Conservation (phyloP, 1,140 invertebrate species). For the Drosophila nikananu region DNA sequence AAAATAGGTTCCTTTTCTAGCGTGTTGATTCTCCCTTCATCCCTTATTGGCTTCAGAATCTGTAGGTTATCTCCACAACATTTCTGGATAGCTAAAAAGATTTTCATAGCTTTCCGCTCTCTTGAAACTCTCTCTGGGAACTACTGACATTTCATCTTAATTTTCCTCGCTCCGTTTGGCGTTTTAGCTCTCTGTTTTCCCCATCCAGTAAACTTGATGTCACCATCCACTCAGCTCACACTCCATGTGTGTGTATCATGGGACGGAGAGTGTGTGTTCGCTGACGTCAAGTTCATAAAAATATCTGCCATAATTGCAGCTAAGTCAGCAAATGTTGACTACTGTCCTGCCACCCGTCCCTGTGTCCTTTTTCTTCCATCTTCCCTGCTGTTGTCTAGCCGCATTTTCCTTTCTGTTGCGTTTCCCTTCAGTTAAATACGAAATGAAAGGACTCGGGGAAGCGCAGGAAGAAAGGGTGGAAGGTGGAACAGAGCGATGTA, state of each 20-base stretch:
- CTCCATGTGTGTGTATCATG: slow-evolving; percentile 15
- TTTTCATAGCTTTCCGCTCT: not conserved
- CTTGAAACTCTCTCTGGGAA: not conserved
- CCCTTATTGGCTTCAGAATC: not conserved
- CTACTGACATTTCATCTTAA: slow-evolving; percentile 27
- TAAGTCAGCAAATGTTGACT: slow-evolving; percentile 66
- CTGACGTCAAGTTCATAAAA: slow-evolving; percentile 71
- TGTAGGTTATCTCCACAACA: too few species aligned
- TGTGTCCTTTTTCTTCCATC: not conserved
- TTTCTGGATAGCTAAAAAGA: not conserved
- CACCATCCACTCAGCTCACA: not conserved
- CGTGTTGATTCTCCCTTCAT: too few species aligned
- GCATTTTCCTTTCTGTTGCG: slow-evolving; percentile 54
- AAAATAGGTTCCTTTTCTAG: too few species aligned
- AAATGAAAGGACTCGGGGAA: slow-evolving; percentile 71
- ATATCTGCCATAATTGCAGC: slow-evolving; percentile 69
- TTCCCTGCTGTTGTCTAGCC: slow-evolving; percentile 29
- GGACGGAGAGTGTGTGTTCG: slow-evolving; percentile 23
- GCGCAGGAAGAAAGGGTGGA: slow-evolving; percentile 40
- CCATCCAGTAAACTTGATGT: slow-evolving; percentile 19
- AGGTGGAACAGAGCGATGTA: not conserved
- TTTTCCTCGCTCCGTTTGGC: slow-evolving; percentile 33
- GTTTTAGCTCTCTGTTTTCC: slow-evolving; percentile 1
- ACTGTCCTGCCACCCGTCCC: slow-evolving; percentile 8
- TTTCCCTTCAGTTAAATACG: slow-evolving; percentile 57